Conservation (phyloP, 2,888 invertebrate genomes). For the Amaurobius ferox region DNA sequence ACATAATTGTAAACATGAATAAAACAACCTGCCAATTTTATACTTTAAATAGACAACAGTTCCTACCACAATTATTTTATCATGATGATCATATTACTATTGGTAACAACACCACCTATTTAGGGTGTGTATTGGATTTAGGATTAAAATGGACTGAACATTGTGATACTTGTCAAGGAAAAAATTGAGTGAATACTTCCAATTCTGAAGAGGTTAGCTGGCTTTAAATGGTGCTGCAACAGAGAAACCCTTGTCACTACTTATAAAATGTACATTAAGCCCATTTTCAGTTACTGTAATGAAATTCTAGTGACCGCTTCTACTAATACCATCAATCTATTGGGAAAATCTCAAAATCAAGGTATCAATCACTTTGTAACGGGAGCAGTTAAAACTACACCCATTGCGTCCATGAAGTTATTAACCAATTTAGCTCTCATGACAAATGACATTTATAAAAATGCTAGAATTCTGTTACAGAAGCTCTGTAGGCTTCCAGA, state of each 20-base stretch:
- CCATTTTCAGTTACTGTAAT: background rate
- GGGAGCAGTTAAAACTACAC: background rate
- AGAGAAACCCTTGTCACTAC: background rate
- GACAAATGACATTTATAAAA: background rate
- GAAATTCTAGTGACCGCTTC: background rate
- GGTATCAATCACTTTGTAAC: background rate
- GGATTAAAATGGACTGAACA: background rate
- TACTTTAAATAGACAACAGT: too few species aligned
- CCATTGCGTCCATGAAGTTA: background rate
- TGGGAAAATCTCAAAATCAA: background rate
- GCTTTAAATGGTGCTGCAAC: background rate
- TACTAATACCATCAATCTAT: background rate
- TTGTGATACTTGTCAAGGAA: background rate
- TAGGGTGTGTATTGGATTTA: background rate
- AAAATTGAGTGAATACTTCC: background rate
- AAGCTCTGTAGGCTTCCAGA: background rate
- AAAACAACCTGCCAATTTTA: background rate
- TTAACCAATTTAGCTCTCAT: background rate
- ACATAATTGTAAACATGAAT: background rate
- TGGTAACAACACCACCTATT: background rate
- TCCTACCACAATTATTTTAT: background rate
- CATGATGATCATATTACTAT: background rate
- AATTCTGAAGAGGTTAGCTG: background rate
- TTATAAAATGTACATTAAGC: constrained; percentile 1
- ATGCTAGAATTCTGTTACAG: background rate